Evolutionary conservation across 2,888 invertebrate genomes (phyloP).

Genomic region (Drosophila basisetae): DNA sequence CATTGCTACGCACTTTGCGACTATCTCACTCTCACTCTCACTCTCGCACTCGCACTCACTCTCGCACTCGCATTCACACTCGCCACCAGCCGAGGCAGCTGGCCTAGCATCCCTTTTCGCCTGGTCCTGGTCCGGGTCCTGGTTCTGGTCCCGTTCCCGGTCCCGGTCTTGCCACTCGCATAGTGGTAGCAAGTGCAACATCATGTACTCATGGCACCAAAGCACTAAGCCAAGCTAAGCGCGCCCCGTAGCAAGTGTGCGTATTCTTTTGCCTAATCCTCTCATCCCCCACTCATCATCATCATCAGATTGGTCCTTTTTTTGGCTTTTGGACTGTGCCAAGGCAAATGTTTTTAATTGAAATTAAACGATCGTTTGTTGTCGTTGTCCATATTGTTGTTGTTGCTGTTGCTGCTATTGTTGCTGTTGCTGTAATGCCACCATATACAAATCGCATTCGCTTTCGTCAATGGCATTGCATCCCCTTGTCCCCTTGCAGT

Average conservation of each 20-base stretch:
- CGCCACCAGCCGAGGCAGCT: slow-evolving; percentile 28
- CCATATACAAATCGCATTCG: slow-evolving; percentile 80
- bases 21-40: slow-evolving; percentile 39
- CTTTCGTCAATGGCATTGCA: slow-evolving; percentile 49
- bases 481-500: slow-evolving; percentile 6
- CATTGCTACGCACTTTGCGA: slow-evolving; percentile 78
- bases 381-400: slow-evolving; percentile 54
- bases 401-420: slow-evolving; percentile 54
- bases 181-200: slow-evolving; percentile 83
- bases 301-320: slow-evolving; percentile 51
- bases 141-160: slow-evolving; percentile 33
- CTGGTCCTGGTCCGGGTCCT: slow-evolving; percentile 28
- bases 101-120: slow-evolving; percentile 48
- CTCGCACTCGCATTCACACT: neutral
- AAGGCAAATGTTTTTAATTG: slow-evolving; percentile 84
- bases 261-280: slow-evolving; percentile 66
- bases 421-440: slow-evolving; percentile 70
- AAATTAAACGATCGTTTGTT: slow-evolving; percentile 85
- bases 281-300: slow-evolving; percentile 18
- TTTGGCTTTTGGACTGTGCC: slow-evolving; percentile 81
- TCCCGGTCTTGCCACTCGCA: slow-evolving; percentile 35
- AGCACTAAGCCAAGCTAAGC: slow-evolving; percentile 79
- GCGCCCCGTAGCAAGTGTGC: slow-evolving; percentile 78
- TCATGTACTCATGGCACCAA: slow-evolving; percentile 76
- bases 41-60: slow-evolving; percentile 22